Evolutionary conservation across 2,113 vertebrate genomes (phyloP), one percentile per base, ranked within the genome.

Genomic region (Neodon shergylaensis): DNA sequence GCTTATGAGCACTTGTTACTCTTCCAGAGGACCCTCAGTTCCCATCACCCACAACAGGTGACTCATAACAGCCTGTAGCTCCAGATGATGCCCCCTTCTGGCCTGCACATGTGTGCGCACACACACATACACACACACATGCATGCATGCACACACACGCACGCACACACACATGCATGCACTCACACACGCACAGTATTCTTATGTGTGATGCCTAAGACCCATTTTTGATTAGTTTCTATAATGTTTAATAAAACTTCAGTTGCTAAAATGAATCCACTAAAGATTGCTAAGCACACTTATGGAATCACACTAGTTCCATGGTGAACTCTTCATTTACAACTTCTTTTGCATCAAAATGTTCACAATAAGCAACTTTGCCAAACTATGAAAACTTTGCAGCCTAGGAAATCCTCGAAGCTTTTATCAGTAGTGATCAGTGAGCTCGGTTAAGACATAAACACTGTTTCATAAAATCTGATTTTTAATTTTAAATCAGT

Each of bases 401-500:
- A 92, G 39, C 88, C 78, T 42, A 94, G 12, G 21, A 0, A 74
- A 65, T 79, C 2, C 66, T 12, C 13, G 63, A 77, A 8, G 14
- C 66, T 9, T 82, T 96, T 91, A 70, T 82, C 12, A 72, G 31
- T 47, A 90, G 3, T 70, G 31, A 68, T 70, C 42, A 73, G 1
- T 72, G 33, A 84, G n/a, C 85, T 74, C 39, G 14, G 26, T 90
- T 24, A 68, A 92, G 4, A 10, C 72, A 6, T 21, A 79, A 22
- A 87, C 81, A 93, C 63, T 10, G 83, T 65, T 87, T 36, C 63
- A 5, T 13, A 94, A 94, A n/a, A 86, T 76, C 74, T 61, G 6
- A 85, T 89, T 90, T 90, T 86, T 92, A 7, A 73, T 89, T 96
- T 81, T 86, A 94, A 92, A 76, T 63, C 66, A 28, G 19, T 17